Evolutionary conservation across 2,113 vertebrate species (phyloP), one percentile per base, ranked within the genome.

Genomic region (Pseudolaguvia tuberculata): DNA sequence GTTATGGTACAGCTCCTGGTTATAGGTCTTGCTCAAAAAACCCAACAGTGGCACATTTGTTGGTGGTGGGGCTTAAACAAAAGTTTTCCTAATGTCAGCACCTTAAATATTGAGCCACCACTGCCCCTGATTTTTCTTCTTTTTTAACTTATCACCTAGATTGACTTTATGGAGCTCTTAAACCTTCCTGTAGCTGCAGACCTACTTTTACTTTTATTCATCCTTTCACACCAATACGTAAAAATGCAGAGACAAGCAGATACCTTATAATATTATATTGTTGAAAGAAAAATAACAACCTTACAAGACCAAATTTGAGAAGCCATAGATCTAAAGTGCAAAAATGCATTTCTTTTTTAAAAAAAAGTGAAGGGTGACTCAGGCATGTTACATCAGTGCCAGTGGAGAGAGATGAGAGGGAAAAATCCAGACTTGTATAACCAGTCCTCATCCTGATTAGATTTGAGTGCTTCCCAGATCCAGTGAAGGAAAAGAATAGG

Each of bases 241-340:
- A 66, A 52, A 68, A 68, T 57, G 20, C n/a, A 45, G 20, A 68
- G 42, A 53, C 62, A 75, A 35, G 20, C 51, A 51, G 13, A 52
- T 35, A 21, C 50, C 65, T 53, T 57, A 55, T 42, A 42, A 42
- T 42, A 45, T 25, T 65, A 52, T 23, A 10, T n/a, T 3, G 2
- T 13, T 10, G 8, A 23, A 70, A 27, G 55, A 42, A 73, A 69
- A 20, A 31, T 39, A 58, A 47, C 78, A 66, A 47, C 23, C 23
- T 72, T 76, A 47, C 51, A 70, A 70, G 51, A 70, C 58, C 71
- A 74, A 76, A 77, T 27, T 27, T 29, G 47, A 66, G 56, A 31
- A 55, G 53, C 53, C 52, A 74, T 51, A 77, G 79, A 80, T 74
- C 79, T 70, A 70, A 67, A 67, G 18, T 25, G 71, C 75, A 45